Conservation (phyloP, 2,888 invertebrate genomes). For the Eupithecia pulchellata region DNA sequence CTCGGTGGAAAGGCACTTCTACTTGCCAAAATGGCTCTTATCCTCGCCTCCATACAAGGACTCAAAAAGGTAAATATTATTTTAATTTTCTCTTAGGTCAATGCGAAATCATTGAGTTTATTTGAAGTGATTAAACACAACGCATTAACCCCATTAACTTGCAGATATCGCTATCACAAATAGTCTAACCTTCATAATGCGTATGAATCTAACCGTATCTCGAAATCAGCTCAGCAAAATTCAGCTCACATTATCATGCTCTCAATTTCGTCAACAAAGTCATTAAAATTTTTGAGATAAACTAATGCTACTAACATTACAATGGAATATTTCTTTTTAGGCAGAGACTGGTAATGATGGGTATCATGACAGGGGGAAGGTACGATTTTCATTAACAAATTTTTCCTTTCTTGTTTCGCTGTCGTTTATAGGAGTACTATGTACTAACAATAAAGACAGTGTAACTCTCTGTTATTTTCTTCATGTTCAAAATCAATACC, state of each 20-base stretch:
- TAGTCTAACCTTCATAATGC: conserved; percentile 15
- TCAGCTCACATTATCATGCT: conserved; percentile 20
- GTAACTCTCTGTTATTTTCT: neutral
- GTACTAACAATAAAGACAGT: neutral
- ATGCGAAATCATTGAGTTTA: conserved; percentile 1
- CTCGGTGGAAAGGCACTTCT: conserved; percentile 92
- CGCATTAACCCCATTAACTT: conserved; percentile 24
- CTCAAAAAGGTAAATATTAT: conserved; percentile 87
- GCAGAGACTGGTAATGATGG: conserved; percentile 76
- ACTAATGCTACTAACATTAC: conserved; percentile 49
- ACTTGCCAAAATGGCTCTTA: conserved; percentile 92
- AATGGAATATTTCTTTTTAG: conserved; percentile 73
- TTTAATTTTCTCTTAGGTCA: neutral
- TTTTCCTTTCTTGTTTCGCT: conserved; percentile 37
- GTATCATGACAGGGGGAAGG: conserved; percentile 79
- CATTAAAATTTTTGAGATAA: conserved; percentile 36
- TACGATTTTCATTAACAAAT: conserved; percentile 61
- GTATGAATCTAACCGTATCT: conserved; percentile 17
- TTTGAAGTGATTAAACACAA: neutral
- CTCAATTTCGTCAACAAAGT: conserved; percentile 16
- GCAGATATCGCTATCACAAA: conserved; percentile 23
- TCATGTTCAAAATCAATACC: neutral
- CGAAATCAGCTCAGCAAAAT: conserved; percentile 11
- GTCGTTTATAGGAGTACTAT: neutral
- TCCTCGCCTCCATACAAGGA: conserved; percentile 92